Evolutionary conservation across 1,140 invertebrate species (phyloP).

Genomic region (Bathynomus jamesi): DNA sequence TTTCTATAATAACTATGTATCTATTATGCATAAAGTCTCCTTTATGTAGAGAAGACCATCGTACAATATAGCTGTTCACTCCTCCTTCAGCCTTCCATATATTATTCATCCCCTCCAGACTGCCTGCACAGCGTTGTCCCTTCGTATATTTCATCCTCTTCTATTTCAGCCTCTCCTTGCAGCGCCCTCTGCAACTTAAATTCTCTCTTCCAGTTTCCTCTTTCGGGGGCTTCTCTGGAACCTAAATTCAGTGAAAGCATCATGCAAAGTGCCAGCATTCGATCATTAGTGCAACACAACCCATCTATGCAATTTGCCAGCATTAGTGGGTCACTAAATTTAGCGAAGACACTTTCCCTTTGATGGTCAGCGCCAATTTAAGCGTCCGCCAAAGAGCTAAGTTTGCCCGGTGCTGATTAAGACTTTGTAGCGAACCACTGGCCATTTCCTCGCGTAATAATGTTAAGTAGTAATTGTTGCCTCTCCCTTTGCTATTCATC

Average conservation of each 20-base stretch:
- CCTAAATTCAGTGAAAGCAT: conserved; percentile 1
- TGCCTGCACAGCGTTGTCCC: neutral
- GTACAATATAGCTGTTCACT: neutral
- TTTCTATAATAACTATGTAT: neutral
- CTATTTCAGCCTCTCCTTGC: neutral
- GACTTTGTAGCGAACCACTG: neutral
- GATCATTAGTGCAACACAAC: neutral
- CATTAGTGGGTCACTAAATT: neutral
- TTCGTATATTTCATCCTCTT: neutral
- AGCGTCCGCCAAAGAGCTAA: neutral
- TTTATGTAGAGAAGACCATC: neutral
- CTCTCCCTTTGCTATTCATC: neutral
- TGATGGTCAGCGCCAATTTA: neutral
- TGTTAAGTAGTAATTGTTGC: conserved; percentile 1
- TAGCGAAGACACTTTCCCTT: neutral
- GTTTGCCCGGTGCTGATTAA: neutral
- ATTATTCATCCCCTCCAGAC: neutral
- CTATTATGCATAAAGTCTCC: neutral
- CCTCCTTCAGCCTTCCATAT: neutral
- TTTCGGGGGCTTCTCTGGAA: neutral
- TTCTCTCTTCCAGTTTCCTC: neutral
- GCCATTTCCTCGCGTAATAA: neutral
- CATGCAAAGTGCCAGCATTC: neutral
- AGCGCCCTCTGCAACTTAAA: neutral
- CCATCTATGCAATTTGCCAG: neutral